Conservation (phyloP, 1,140 invertebrate species). For the Zeugodacus cucurbitae region DNA sequence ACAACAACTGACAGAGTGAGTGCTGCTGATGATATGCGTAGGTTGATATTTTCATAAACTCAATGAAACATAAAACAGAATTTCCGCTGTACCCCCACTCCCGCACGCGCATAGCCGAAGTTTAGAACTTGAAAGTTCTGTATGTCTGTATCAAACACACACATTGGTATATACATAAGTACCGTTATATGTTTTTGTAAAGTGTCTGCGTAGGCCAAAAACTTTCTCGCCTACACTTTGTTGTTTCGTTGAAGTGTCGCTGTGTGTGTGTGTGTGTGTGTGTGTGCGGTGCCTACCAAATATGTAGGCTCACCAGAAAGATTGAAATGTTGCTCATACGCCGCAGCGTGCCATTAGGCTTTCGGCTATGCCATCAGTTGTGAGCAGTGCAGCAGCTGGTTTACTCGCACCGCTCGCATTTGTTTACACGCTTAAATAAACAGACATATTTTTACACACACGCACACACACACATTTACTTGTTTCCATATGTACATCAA, state of each 20-base stretch:
- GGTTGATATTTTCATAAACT: not conserved
- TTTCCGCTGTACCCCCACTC: no score
- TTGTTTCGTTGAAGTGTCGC: not conserved
- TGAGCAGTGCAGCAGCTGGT: not conserved
- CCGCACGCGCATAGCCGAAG: not conserved
- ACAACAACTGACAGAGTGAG: not conserved
- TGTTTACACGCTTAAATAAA: not conserved
- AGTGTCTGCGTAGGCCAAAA: not conserved
- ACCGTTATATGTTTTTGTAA: not conserved
- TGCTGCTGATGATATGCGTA: not conserved
- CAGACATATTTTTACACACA: not conserved
- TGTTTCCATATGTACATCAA: not conserved
- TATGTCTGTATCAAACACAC: not conserved
- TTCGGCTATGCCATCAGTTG: not conserved
- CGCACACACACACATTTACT: not conserved
- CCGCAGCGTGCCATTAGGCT: not conserved
- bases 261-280: not conserved
- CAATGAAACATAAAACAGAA: not conserved
- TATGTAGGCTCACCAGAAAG: not conserved
- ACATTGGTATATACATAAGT: not conserved
- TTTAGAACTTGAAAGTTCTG: not conserved
- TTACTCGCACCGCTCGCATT: not conserved
- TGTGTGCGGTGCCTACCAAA: not conserved
- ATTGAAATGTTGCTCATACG: not conserved
- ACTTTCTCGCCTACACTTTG: not conserved